Conservation (phyloP, 1,140 invertebrate genomes). For the Trialeurodes vaporariorum region DNA sequence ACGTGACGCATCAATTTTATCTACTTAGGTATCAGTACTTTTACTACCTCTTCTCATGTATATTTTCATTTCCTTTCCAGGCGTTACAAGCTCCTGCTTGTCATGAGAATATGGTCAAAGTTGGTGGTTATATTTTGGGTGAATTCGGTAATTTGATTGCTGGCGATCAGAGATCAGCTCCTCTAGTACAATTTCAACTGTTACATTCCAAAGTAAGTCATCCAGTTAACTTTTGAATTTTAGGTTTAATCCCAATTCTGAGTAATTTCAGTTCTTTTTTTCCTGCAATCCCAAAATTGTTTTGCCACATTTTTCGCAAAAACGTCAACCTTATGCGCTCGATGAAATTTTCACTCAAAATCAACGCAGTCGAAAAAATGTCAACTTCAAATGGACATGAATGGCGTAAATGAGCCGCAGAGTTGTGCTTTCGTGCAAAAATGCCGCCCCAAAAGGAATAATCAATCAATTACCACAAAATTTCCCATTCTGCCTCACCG, state of each 20-base stretch:
- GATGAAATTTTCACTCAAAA: slow-evolving; percentile 6
- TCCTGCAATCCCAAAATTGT: not conserved
- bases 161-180: slow-evolving; percentile 92
- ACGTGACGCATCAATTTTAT: not conserved
- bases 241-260: too few relatives aligned
- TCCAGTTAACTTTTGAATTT: too few relatives aligned
- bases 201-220: slow-evolving; percentile 78
- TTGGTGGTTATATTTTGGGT: slow-evolving; percentile 97
- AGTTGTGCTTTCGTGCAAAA: too few relatives aligned
- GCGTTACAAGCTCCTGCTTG: slow-evolving; percentile 95
- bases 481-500: too few relatives aligned
- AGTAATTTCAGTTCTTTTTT: too few relatives aligned
- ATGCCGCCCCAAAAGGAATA: too few relatives aligned
- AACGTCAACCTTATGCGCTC: too few relatives aligned
- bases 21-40: not conserved
- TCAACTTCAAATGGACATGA: too few relatives aligned
- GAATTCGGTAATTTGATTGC: slow-evolving; percentile 99
- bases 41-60: not conserved
- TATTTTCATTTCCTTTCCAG: slow-evolving; percentile 33
- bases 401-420: too few relatives aligned
- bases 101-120: slow-evolving; percentile 99
- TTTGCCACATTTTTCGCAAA: too few relatives aligned
- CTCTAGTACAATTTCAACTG: slow-evolving; percentile 89
- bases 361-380: too few relatives aligned
- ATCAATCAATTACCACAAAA: too few relatives aligned